Evolutionary conservation across 2,888 invertebrate species (phyloP).

Genomic region (Drosophila kuntzei): DNA sequence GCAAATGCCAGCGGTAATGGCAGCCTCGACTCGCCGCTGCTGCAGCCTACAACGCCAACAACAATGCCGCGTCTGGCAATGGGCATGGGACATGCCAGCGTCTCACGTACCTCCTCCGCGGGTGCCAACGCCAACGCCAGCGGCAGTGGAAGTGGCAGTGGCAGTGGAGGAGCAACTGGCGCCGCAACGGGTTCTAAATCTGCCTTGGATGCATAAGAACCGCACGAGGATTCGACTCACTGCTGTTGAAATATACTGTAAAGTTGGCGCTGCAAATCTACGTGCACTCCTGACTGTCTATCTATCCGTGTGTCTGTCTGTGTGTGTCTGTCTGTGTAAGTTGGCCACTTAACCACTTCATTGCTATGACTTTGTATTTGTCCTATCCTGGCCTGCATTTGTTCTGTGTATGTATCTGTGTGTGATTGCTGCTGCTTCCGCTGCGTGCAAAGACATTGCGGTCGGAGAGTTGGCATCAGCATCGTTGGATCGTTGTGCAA

Average conservation of each 20-base stretch:
- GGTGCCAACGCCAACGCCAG: conserved; percentile 24
- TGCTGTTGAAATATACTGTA: conserved; percentile 82
- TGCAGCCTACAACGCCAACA: conserved; percentile 73
- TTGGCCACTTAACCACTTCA: conserved; percentile 76
- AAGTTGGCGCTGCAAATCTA: conserved; percentile 61
- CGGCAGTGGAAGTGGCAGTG: conserved; percentile 16
- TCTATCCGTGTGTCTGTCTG: conserved; percentile 20
- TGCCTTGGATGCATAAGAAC: conserved; percentile 77
- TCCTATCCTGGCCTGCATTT: conserved; percentile 52
- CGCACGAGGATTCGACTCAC: conserved; percentile 76
- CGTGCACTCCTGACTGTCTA: conserved; percentile 55
- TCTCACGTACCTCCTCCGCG: conserved; percentile 77
- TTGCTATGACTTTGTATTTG: conserved; percentile 67
- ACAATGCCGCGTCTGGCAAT: conserved; percentile 45
- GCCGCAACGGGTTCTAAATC: conserved; percentile 41
- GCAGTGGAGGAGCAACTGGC: conserved; percentile 29
- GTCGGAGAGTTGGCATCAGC: conserved; percentile 40
- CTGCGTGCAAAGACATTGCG: conserved; percentile 31
- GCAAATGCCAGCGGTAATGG: conserved; percentile 69
- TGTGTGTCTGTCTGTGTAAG: conserved; percentile 32
- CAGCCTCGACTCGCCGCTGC: conserved; percentile 74
- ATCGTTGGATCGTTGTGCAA: conserved; percentile 67
- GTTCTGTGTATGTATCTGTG: conserved; percentile 33
- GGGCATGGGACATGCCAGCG: conserved; percentile 63
- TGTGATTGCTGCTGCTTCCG: conserved; percentile 58